A percentile compares a stretch with the other conserved stretches of the same genome.
These are phyloP conservation scores for Tipula confusa DNA, from an alignment of 2,888 invertebrate species.

Conservation along the genomic window DNA sequence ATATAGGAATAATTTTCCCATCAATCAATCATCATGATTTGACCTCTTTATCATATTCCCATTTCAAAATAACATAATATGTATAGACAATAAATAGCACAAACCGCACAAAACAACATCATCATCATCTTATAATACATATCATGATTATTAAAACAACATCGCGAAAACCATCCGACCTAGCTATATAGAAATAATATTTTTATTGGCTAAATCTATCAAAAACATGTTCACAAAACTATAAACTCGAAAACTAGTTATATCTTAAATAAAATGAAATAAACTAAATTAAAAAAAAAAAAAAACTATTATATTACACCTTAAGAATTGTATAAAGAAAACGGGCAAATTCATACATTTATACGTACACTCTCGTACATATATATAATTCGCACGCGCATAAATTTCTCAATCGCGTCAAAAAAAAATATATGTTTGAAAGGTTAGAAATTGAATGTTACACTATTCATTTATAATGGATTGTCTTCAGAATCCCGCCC, in stretches of 20 bases:
- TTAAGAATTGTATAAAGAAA: neutral
- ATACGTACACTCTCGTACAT: neutral
- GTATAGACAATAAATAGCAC: neutral
- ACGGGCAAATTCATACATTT: neutral
- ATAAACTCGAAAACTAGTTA: neutral
- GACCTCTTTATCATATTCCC: neutral
- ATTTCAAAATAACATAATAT: neutral
- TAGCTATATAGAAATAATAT: neutral
- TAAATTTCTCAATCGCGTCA: neutral
- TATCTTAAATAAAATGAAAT: neutral
- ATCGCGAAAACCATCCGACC: neutral
- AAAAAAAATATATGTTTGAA: neutral
- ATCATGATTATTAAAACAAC: neutral
- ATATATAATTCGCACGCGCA: neutral
- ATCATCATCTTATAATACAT: neutral
- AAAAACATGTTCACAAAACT: conserved; percentile 13
- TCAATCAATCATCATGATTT: neutral
- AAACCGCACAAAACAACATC: neutral
- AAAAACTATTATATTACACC: conserved; percentile 20
- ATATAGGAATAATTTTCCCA: neutral
- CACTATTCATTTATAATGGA: neutral
- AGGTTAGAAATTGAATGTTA: neutral
- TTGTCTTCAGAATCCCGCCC: neutral
- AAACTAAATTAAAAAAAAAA: too few species aligned
- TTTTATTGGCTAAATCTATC: conserved; percentile 9